Percentiles rank a stretch among this genome's conserved stretches.
Conservation (phyloP, 2,113 vertebrate species). For the Sylvia atricapilla region DNA sequence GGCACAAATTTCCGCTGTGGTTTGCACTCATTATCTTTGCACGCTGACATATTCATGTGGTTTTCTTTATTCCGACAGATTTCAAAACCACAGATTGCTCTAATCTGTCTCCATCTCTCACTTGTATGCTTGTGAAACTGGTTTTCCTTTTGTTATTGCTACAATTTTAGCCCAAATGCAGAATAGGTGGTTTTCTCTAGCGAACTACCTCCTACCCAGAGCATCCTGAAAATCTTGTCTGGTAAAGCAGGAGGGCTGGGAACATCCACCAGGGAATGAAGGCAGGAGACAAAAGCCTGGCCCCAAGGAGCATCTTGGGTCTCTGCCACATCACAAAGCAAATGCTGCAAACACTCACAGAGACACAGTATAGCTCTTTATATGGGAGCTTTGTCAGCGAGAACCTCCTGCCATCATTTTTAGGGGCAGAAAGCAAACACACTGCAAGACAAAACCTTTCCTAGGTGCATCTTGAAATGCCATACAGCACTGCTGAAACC, state of each 20-base stretch:
- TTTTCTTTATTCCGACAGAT: neutral
- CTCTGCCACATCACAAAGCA: neutral
- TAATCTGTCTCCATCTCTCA: neutral
- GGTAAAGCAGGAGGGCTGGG: neutral
- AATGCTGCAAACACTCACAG: neutral
- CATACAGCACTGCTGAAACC: neutral
- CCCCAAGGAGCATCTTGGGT: neutral
- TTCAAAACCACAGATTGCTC: constrained; percentile 34
- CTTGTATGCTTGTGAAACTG: neutral
- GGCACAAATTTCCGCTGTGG: neutral
- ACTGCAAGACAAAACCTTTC: neutral
- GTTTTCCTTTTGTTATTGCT: neutral
- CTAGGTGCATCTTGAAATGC: neutral
- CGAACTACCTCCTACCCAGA: neutral
- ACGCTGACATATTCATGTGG: neutral
- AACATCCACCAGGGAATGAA: neutral
- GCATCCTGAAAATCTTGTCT: neutral
- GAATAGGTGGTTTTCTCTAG: neutral
- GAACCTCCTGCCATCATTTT: neutral
- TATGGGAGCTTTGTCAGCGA: neutral
- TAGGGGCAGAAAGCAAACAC: neutral
- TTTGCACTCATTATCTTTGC: neutral
- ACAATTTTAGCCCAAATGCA: neutral
- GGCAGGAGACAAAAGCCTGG: neutral
- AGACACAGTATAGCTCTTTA: neutral